These are phyloP conservation scores for Limnephilus rhombicus DNA, from an alignment of 2,888 invertebrate species.

Conservation along the genomic window DNA sequence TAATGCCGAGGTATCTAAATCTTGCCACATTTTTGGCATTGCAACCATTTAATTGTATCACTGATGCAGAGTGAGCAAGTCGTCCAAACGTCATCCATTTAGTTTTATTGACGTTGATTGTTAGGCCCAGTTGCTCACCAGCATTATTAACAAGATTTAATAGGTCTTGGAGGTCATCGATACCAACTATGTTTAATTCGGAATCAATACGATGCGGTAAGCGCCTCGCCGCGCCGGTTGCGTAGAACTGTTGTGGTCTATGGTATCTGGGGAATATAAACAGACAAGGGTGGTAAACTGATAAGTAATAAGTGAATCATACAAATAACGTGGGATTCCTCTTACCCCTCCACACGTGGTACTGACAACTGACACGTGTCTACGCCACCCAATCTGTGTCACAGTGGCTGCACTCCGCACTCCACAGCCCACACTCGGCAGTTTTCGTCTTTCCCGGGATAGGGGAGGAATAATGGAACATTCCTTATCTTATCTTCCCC, in stretches of 20 bases:
- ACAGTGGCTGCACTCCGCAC: slow-evolving; percentile 54
- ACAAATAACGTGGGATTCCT: not conserved
- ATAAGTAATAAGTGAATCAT: slow-evolving; percentile 64
- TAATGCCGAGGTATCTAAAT: no score
- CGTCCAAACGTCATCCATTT: no score
- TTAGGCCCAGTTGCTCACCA: no score
- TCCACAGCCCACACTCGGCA: slow-evolving; percentile 47
- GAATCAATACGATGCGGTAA: not conserved
- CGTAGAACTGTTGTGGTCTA: not conserved
- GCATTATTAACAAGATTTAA: no score
- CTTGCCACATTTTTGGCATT: no score
- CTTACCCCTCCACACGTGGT: slow-evolving; percentile 59
- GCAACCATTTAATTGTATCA: no score
- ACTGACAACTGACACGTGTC: slow-evolving; percentile 60
- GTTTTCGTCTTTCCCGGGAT: slow-evolving; percentile 37
- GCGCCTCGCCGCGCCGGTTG: not conserved
- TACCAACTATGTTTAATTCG: not conserved
- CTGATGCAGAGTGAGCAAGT: no score
- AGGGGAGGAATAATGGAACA: not conserved
- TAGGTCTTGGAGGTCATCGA: no score
- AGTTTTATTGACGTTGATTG: no score
- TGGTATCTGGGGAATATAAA: not conserved
- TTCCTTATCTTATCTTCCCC: slow-evolving; percentile 23
- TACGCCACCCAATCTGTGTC: slow-evolving; percentile 63
- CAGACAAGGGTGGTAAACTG: not conserved